These are phyloP conservation scores for Bicyclus anynana DNA, from an alignment of 1,140 invertebrate species.

Conservation along the genomic window DNA sequence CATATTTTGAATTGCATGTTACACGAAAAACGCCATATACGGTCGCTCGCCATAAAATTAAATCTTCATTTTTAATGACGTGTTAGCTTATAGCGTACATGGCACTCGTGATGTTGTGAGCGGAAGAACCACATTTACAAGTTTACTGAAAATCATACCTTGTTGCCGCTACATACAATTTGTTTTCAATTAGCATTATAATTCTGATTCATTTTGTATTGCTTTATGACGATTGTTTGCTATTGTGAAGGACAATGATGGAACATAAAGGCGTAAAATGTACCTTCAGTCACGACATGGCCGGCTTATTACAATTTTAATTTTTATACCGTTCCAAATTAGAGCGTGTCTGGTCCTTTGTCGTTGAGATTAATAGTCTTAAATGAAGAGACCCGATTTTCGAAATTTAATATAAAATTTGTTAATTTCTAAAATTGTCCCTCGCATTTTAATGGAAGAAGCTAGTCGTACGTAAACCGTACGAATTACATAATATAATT, in stretches of 20 bases:
- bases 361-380: too few species aligned
- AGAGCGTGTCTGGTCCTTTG: too few species aligned
- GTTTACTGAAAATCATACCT: neutral
- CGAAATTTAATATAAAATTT: too few species aligned
- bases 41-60: conserved; percentile 45
- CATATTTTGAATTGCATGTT: conserved; percentile 46
- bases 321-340: too few species aligned
- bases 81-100: conserved; percentile 47
- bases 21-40: conserved; percentile 36
- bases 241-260: conserved; percentile 11
- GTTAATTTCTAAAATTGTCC: neutral
- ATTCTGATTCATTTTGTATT: conserved; percentile 1
- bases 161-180: neutral
- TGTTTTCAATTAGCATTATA: conserved; percentile 10
- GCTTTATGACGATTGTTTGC: neutral
- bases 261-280: neutral
- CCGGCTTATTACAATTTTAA: too few species aligned
- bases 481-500: too few species aligned
- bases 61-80: conserved; percentile 70
- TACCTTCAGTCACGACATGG: neutral
- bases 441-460: neutral
- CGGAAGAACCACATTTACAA: neutral
- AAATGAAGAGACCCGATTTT: too few species aligned
- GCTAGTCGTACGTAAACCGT: too few species aligned
- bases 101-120: conserved; percentile 11